phyloP scores from a whole-genome alignment of 2,888 invertebrate genomes.

The Philhelius pedissequus region DNA sequence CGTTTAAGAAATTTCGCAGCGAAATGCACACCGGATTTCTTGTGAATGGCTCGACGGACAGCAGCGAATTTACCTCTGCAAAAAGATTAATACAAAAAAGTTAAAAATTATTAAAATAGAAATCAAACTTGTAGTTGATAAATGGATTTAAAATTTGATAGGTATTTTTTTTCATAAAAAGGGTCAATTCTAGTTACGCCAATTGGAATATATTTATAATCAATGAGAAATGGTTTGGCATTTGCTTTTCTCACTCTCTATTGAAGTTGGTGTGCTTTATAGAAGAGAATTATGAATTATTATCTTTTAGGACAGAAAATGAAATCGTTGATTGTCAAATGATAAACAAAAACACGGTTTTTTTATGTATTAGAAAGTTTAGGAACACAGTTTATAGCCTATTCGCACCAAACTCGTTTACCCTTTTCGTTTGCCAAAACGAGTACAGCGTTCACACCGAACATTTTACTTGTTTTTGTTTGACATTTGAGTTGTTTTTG shows the following conservation, averaged over 20 bases:
- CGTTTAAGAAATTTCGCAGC: conserved; percentile 98
- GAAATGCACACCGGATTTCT: conserved; percentile 91
- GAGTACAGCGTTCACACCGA: too few relatives aligned
- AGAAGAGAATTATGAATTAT: too few relatives aligned
- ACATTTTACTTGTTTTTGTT: too few relatives aligned
- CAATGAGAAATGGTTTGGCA: background rate
- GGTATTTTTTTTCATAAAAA: background rate
- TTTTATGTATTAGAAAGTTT: too few relatives aligned
- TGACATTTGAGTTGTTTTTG: too few relatives aligned
- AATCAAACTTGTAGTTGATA: conserved; percentile 21
- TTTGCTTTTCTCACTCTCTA: background rate
- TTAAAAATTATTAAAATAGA: conserved; percentile 14
- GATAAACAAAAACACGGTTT: too few relatives aligned
- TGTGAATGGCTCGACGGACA: conserved; percentile 93
- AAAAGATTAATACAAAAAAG: conserved; percentile 72
- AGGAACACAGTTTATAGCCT: too few relatives aligned
- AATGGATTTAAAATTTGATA: conserved; percentile 18
- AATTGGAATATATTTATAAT: background rate
- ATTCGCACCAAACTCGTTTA: too few relatives aligned
- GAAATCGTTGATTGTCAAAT: too few relatives aligned
- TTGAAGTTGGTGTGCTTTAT: background rate
- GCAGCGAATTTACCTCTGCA: conserved; percentile 98
- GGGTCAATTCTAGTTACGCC: background rate
- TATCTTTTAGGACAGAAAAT: too few relatives aligned
- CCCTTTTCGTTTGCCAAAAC: too few relatives aligned